A percentile compares a stretch with the other conserved stretches of the same genome.
Evolutionary conservation across 2,113 vertebrate species (phyloP).

Genomic region (Microtus richardsoni): DNA sequence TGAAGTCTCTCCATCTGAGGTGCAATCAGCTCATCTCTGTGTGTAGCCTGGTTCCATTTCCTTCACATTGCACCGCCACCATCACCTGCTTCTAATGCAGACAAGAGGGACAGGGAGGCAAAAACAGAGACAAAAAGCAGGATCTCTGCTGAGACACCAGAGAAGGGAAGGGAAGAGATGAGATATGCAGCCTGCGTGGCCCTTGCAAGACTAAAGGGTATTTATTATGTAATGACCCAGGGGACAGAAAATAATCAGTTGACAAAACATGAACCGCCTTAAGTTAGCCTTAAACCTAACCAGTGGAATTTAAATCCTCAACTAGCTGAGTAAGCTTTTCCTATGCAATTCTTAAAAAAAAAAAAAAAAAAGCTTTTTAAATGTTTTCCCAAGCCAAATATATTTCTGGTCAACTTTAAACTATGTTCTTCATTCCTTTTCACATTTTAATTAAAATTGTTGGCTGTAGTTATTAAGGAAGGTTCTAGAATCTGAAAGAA

Average conservation of each 20-base stretch:
- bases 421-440: not conserved
- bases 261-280: not conserved
- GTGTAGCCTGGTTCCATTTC: not conserved
- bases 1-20: not conserved
- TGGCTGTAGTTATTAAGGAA: not conserved
- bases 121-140: not conserved
- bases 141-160: too few species aligned
- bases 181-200: too few species aligned
- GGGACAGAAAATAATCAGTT: not conserved
- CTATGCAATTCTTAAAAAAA: not conserved
- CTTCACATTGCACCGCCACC: not conserved
- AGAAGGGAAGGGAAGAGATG: not conserved
- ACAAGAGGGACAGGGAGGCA: not conserved
- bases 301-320: not conserved
- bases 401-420: not conserved
- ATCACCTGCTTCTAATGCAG: not conserved
- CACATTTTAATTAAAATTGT: not conserved
- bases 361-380: not conserved
- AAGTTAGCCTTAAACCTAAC: not conserved
- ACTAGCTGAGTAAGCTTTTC: not conserved
- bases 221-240: not conserved
- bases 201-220: not conserved
- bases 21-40: not conserved
- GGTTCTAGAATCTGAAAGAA: not conserved
- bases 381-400: not conserved